Evolutionary conservation across 2,888 invertebrate species (phyloP).

Genomic region (Uropetala carovei): DNA sequence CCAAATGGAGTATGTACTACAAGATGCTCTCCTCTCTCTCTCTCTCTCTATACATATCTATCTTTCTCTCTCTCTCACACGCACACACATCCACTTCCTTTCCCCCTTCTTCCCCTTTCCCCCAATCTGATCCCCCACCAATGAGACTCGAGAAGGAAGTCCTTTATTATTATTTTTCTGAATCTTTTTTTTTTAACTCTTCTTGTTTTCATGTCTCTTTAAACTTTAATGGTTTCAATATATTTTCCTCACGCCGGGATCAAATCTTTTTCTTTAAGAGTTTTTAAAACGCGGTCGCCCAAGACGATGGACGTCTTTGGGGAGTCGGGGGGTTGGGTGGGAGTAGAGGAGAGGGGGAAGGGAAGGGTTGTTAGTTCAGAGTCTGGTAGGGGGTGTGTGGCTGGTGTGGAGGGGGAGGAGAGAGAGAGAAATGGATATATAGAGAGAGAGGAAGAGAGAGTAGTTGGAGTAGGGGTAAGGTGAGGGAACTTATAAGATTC

Average conservation of each 20-base stretch:
- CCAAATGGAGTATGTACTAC: constrained; percentile 19
- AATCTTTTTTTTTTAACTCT: background rate
- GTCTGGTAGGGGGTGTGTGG: too few species aligned
- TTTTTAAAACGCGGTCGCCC: constrained; percentile 54
- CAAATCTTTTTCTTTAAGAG: constrained; percentile 34
- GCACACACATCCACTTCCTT: background rate
- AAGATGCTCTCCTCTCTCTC: background rate
- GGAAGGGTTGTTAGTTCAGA: too few species aligned
- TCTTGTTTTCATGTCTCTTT: constrained; percentile 43
- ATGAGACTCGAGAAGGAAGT: background rate
- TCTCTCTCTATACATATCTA: too few species aligned
- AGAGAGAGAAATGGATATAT: background rate
- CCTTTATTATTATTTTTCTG: background rate
- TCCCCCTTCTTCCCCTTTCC: background rate
- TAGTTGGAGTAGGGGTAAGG: background rate
- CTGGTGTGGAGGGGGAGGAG: background rate
- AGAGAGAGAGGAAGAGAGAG: background rate
- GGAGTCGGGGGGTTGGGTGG: constrained; percentile 3
- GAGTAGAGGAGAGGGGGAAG: too few species aligned
- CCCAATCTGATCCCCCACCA: background rate
- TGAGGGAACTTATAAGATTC: constrained; percentile 5
- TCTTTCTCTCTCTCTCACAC: background rate
- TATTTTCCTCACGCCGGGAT: constrained; percentile 54
- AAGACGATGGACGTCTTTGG: background rate
- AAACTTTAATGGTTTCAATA: constrained; percentile 59